These are phyloP conservation scores for Trichogramma dendrolimi DNA, from an alignment of 2,888 invertebrate species.

Conservation along the genomic window DNA sequence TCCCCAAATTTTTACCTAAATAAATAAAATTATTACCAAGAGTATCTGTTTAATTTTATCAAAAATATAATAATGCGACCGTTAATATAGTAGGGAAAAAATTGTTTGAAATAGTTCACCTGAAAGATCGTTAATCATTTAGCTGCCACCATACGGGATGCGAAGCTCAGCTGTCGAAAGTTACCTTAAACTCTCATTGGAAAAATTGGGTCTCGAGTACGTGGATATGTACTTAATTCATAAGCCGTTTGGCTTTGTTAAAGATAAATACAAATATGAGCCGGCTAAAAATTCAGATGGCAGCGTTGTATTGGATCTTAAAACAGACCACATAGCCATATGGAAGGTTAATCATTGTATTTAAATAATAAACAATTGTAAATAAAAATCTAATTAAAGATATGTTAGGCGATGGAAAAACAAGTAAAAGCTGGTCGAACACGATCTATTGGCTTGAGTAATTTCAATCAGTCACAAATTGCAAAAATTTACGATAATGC, in stretches of 20 bases:
- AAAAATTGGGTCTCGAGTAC: conserved; percentile 63
- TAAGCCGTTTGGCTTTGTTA: conserved; percentile 66
- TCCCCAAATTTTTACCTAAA: background rate
- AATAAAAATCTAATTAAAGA: background rate
- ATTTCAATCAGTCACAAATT: conserved; percentile 70
- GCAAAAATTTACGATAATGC: conserved; percentile 60
- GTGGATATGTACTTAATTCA: conserved; percentile 77
- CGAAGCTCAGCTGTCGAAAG: conserved; percentile 63
- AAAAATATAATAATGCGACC: background rate
- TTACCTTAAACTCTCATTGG: conserved; percentile 63
- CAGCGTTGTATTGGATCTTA: conserved; percentile 58
- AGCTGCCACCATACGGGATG: conserved; percentile 70
- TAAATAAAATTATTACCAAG: background rate
- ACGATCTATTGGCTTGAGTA: conserved; percentile 73
- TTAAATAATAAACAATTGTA: background rate
- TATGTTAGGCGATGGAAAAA: conserved; percentile 64
- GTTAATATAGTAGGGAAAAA: background rate
- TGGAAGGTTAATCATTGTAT: conserved; percentile 61
- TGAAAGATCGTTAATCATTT: conserved; percentile 9
- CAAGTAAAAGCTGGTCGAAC: conserved; percentile 63
- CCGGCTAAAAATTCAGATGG: conserved; percentile 60
- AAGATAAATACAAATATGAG: conserved; percentile 57
- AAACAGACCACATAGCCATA: conserved; percentile 63
- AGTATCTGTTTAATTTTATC: background rate
- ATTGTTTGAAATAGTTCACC: too few relatives aligned